Base-by-base conservation (phyloP, 2,113 vertebrate genomes). In the Chauna torquata region DNA sequence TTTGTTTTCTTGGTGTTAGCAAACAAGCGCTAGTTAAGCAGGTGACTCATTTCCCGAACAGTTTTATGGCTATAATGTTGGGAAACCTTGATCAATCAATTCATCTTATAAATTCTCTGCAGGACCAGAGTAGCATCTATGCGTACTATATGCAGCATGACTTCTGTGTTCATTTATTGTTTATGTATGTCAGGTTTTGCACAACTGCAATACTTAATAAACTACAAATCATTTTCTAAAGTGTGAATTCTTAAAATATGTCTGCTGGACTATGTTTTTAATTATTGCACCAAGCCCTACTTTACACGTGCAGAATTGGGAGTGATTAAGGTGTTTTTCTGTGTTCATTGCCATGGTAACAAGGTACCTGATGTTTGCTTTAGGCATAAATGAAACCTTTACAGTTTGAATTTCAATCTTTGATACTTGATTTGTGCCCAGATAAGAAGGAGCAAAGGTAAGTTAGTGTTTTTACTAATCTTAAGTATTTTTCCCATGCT, bases 281-380 rank as follows among this genome's bases (percentile, higher is more conserved):
- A 32, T n/a, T 52, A 2, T 50, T 71, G 23, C 81, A 72, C 61
- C n/a, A n/a, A 71, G 36, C 36, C 32, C n/a, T 86, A 8, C 70
- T 86, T 74, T 40, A 36, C 52, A 16, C 14, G 81, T 55, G 55
- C 59, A 84, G 76, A 75, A 96, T 36, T 6, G 0, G 36, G 77
- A 94, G 50, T 25, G 58, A 80, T 90, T 61, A 42, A 32, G n/a
- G 55, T 77, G 45, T 34, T 91, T 87, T 95, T 62, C 49, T 47
- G 77, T 34, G 40, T 76, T 85, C 70, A 74, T 97, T 89, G 66
- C 91, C 81, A 82, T 87, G 84, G 92, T 36, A 94, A 62, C 86
- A 87, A 92, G 96, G 74, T 84, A 34, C 84, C 57, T 90, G 66
- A 42, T 94, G 86, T 84, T 96, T 94, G 75, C 91, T 79, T 69